Evolutionary conservation across 2,797 vertebrate species (phyloP).

Genomic region (Anableps anableps): DNA sequence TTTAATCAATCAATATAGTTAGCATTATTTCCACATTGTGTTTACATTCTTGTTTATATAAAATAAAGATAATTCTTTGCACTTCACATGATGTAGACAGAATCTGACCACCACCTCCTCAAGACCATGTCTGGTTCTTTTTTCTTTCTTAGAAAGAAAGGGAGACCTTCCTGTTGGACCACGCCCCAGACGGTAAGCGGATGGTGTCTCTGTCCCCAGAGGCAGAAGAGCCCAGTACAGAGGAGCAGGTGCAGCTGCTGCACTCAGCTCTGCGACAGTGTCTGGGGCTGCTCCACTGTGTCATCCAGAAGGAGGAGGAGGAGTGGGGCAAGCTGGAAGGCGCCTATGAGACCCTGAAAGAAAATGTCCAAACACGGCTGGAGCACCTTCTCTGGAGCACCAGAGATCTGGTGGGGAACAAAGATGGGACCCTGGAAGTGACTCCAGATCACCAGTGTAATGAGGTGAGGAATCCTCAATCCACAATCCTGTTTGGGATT

Average conservation of each 20-base stretch:
- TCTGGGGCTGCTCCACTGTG: slow-evolving; percentile 75
- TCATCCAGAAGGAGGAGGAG: slow-evolving; percentile 77
- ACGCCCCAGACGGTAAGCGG: slow-evolving; percentile 64
- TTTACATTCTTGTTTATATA: slow-evolving; percentile 7
- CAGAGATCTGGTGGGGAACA: slow-evolving; percentile 62
- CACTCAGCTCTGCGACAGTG: slow-evolving; percentile 79
- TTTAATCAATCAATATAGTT: background rate
- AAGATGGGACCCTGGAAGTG: slow-evolving; percentile 55
- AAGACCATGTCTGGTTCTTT: background rate
- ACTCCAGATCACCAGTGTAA: slow-evolving; percentile 71
- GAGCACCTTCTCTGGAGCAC: slow-evolving; percentile 76
- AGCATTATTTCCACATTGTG: slow-evolving; percentile 10
- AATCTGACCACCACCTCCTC: background rate
- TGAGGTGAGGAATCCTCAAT: slow-evolving; percentile 78
- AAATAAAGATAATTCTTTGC: slow-evolving; percentile 7
- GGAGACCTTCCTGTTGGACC: slow-evolving; percentile 72
- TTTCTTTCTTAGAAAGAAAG: slow-evolving; percentile 68
- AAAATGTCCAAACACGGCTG: slow-evolving; percentile 69
- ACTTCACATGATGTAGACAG: background rate
- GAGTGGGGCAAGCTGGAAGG: slow-evolving; percentile 76
- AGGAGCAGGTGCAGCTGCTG: slow-evolving; percentile 73
- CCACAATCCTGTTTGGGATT: background rate
- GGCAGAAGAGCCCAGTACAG: slow-evolving; percentile 50
- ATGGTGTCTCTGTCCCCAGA: slow-evolving; percentile 68
- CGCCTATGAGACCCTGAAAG: slow-evolving; percentile 74